Evolutionary conservation across 92 coral and sea anemone species (phyloP).

Genomic region (Parazoanthus darwini): DNA sequence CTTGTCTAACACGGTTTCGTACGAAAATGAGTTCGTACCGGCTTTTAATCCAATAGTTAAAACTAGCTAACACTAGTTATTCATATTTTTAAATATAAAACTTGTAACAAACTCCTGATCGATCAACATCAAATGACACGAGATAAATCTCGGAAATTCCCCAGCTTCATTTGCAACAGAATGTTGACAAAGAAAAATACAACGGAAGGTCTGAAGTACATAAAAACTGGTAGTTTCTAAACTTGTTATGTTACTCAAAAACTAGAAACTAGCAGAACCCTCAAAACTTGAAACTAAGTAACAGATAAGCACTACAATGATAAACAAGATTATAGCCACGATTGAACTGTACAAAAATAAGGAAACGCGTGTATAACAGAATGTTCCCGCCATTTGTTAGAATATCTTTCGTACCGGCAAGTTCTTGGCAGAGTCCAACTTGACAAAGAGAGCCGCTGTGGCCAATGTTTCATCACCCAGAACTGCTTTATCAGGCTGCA

Average conservation of each 20-base stretch:
- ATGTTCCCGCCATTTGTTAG: not conserved
- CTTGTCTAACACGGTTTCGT: too few species aligned
- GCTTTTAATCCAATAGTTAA: too few species aligned
- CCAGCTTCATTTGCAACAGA: not conserved
- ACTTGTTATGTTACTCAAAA: not conserved
- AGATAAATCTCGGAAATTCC: not conserved
- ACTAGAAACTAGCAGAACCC: not conserved
- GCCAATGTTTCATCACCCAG: slow-evolving; percentile 88
- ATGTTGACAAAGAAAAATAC: not conserved
- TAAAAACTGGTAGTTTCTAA: not conserved
- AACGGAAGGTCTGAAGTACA: not conserved
- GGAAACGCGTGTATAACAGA: too few species aligned
- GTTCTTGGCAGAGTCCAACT: slow-evolving; percentile 96
- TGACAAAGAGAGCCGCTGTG: slow-evolving; percentile 93
- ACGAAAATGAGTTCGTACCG: too few species aligned
- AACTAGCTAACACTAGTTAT: too few species aligned
- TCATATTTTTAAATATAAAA: too few species aligned
- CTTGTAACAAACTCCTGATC: too few species aligned
- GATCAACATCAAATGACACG: not conserved
- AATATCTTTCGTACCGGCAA: slow-evolving; percentile 75
- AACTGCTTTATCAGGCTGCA: slow-evolving; percentile 80
- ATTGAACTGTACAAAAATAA: not conserved
- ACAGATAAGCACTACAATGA: not conserved
- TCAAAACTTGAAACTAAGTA: not conserved
- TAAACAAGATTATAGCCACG: not conserved